Percentiles rank a stretch among this genome's conserved stretches.
phyloP scores from a whole-genome alignment of 2,797 vertebrate genomes.

The Melanotaenia pygmaea region DNA sequence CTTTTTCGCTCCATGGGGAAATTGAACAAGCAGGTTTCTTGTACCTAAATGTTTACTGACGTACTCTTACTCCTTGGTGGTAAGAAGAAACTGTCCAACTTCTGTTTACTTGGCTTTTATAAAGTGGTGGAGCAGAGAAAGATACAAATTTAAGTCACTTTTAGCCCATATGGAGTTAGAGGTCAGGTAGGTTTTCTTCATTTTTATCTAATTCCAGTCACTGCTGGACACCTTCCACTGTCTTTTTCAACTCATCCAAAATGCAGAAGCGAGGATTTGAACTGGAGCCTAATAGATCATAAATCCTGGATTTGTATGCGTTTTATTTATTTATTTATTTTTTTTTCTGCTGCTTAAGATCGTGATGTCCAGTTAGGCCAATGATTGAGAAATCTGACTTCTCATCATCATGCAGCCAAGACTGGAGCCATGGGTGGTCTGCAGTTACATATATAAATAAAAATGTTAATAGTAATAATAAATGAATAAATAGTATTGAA shows the following conservation, averaged over 20 bases:
- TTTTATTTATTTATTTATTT: too few species aligned
- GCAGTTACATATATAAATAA: neutral
- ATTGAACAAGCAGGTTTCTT: slow-evolving; percentile 16
- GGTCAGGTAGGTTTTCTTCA: slow-evolving; percentile 17
- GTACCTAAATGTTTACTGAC: slow-evolving; percentile 23
- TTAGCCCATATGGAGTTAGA: slow-evolving; percentile 25
- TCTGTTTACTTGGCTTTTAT: slow-evolving; percentile 11
- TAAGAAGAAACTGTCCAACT: slow-evolving; percentile 9
- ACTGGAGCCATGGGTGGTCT: neutral
- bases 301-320: slow-evolving; percentile 25
- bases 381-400: neutral
- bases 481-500: neutral
- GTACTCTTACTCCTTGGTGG: slow-evolving; percentile 1
- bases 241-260: slow-evolving; percentile 26
- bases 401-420: slow-evolving; percentile 14
- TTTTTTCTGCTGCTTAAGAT: neutral
- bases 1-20: slow-evolving; percentile 10
- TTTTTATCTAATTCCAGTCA: slow-evolving; percentile 34
- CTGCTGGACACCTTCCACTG: slow-evolving; percentile 8
- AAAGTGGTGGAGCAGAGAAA: neutral
- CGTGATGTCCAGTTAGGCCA: neutral
- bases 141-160: slow-evolving; percentile 5
- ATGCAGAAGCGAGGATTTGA: slow-evolving; percentile 23
- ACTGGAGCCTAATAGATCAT: slow-evolving; percentile 20
- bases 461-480: too few species aligned